Conservation (phyloP, 2,888 invertebrate genomes). For the Atrina japonica region DNA sequence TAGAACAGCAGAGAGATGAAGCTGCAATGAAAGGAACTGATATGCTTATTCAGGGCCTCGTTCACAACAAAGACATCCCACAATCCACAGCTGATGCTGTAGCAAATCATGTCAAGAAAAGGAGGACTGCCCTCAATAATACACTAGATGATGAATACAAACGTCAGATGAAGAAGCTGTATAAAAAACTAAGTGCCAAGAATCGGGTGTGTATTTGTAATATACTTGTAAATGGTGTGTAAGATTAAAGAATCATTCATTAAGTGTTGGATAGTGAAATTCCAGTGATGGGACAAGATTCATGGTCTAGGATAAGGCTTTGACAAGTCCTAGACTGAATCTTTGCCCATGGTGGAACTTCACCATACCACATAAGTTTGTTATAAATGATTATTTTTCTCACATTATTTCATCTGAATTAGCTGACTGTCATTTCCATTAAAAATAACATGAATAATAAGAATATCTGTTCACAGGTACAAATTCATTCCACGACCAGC, state of each 20-base stretch:
- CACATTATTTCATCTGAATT: too few species aligned
- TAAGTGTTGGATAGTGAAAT: too few species aligned
- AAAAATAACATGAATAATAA: too few species aligned
- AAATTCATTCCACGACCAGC: too few species aligned
- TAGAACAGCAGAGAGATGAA: constrained; percentile 75
- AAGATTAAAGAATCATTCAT: too few species aligned
- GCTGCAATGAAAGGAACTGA: constrained; percentile 66
- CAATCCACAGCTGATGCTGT: constrained; percentile 61
- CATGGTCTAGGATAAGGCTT: too few species aligned
- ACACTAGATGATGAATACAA: constrained; percentile 69
- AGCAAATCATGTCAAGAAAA: constrained; percentile 48
- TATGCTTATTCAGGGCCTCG: constrained; percentile 66
- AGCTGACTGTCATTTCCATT: too few species aligned
- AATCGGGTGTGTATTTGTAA: constrained; percentile 66
- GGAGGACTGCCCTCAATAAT: constrained; percentile 63
- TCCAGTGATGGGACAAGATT: too few species aligned
- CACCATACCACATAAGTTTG: neutral
- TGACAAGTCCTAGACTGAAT: too few species aligned
- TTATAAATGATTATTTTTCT: too few species aligned
- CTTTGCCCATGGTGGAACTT: neutral
- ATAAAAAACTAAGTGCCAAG: constrained; percentile 71
- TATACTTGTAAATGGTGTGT: too few species aligned
- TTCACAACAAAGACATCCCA: constrained; percentile 72
- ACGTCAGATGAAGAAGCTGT: constrained; percentile 69
- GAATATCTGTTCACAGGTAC: too few species aligned